Evolutionary conservation across 92 coral and sea anemone species (phyloP).

Genomic region (Phenganax marumi): DNA sequence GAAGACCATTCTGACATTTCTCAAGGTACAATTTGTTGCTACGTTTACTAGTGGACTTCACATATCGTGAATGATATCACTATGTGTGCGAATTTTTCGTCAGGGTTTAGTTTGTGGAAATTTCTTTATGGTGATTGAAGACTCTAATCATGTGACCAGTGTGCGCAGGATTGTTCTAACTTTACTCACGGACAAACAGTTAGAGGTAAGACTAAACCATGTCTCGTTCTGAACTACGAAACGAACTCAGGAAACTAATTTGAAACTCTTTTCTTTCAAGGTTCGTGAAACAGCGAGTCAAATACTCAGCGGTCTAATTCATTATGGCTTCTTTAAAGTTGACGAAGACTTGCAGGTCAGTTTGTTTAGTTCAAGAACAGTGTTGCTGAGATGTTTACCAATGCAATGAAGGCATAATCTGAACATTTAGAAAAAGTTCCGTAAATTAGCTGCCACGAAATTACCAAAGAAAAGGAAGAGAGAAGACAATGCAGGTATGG

Average conservation of each 20-base stretch:
- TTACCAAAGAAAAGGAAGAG: slow-evolving; percentile 75
- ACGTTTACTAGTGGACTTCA: neutral
- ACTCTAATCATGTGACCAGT: slow-evolving; percentile 61
- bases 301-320: slow-evolving; percentile 90
- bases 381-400: neutral
- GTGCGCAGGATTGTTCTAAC: slow-evolving; percentile 73
- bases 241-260: neutral
- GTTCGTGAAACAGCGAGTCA: slow-evolving; percentile 95
- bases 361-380: neutral
- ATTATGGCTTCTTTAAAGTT: slow-evolving; percentile 78
- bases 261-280: slow-evolving; percentile 33
- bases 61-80: neutral
- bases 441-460: slow-evolving; percentile 80
- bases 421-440: slow-evolving; percentile 66
- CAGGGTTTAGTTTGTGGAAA: slow-evolving; percentile 89
- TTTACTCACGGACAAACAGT: slow-evolving; percentile 78
- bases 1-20: slow-evolving; percentile 74
- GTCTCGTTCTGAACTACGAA: neutral
- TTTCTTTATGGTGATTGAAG: slow-evolving; percentile 70
- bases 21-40: slow-evolving; percentile 57
- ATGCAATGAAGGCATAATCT: neutral
- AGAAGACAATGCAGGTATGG: slow-evolving; percentile 45
- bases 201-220: slow-evolving; percentile 60
- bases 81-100: neutral
- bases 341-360: slow-evolving; percentile 79